Conservation (phyloP, 2,888 invertebrate species). For the Drosophila atroscutellata region DNA sequence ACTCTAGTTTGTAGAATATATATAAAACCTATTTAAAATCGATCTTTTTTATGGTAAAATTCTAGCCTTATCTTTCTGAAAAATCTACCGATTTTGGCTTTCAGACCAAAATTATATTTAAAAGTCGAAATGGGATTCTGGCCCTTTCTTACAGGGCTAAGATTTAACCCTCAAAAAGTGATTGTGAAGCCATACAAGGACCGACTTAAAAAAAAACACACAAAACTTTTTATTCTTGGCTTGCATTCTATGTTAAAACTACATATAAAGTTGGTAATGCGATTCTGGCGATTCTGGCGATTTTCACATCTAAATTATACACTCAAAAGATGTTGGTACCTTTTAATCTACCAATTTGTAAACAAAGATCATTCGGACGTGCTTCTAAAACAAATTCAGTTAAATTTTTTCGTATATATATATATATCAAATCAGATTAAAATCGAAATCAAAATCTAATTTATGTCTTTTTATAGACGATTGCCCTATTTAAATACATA, state of each 20-base stretch:
- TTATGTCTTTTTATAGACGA: too few relatives aligned
- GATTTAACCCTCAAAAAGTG: too few relatives aligned
- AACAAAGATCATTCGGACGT: neutral
- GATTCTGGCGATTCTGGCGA: too few relatives aligned
- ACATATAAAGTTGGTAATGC: too few relatives aligned
- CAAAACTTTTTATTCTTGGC: too few relatives aligned
- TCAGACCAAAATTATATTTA: neutral
- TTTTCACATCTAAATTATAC: too few relatives aligned
- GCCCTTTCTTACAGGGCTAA: neutral
- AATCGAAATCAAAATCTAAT: too few relatives aligned
- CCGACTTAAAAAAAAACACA: too few relatives aligned
- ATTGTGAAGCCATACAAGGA: too few relatives aligned
- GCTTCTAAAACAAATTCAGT: neutral
- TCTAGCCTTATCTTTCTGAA: neutral
- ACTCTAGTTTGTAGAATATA: constrained; percentile 48
- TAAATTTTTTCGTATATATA: neutral
- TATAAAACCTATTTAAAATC: neutral
- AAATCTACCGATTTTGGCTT: neutral
- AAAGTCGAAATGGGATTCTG: neutral
- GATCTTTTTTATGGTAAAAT: neutral
- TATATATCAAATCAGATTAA: neutral
- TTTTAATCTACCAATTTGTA: neutral
- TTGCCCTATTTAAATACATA: too few relatives aligned
- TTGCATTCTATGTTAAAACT: too few relatives aligned
- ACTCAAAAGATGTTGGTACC: neutral